Conservation (phyloP, 1,140 invertebrate genomes). For the Cyclina sinensis region DNA sequence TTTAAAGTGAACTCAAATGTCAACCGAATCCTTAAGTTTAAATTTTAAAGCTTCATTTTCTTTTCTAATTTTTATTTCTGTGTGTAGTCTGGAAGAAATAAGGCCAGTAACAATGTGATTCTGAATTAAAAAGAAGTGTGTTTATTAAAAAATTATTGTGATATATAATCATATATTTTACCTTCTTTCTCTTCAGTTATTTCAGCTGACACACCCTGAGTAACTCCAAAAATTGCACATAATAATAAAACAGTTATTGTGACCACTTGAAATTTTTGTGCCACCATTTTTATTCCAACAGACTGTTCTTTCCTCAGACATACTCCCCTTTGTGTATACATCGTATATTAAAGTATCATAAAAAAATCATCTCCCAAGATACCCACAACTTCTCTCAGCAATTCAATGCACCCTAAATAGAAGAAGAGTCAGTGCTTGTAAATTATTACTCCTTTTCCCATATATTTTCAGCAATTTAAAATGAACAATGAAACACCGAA, state of each 20-base stretch:
- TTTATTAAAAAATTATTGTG: no score
- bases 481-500: constrained; percentile 13
- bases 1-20: no score
- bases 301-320: constrained; percentile 1
- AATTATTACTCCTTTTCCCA: neutral
- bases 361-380: neutral
- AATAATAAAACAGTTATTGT: constrained; percentile 3
- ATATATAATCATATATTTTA: no score
- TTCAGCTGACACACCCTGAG: constrained; percentile 6
- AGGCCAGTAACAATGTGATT: no score
- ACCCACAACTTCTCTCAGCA: neutral
- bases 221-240: constrained; percentile 25
- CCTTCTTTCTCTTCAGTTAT: constrained; percentile 34
- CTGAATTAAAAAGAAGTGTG: no score
- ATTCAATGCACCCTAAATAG: no score
- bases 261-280: neutral
- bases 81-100: no score
- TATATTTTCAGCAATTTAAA: neutral
- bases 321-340: constrained; percentile 9
- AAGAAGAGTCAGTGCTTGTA: neutral
- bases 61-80: no score
- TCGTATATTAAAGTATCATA: neutral
- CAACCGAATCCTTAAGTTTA: no score
- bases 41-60: no score
- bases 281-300: neutral